These are phyloP conservation scores for Drosophila ohnishii DNA, from an alignment of 1,140 invertebrate species.

Conservation along the genomic window DNA sequence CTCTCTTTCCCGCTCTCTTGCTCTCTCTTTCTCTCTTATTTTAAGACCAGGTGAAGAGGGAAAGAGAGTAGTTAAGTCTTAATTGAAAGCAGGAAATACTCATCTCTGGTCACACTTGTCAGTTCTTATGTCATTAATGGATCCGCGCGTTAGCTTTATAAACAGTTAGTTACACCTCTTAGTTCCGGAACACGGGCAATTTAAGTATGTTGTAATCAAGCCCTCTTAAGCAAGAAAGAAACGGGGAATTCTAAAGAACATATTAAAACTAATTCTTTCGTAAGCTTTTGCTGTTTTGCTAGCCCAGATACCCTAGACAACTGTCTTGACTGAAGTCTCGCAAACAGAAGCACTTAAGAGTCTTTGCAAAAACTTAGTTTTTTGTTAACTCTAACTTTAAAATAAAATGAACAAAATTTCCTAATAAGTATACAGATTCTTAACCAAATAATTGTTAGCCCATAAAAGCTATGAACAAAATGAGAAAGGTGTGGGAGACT, in stretches of 20 bases:
- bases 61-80: not conserved
- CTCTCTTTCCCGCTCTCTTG: slow-evolving; percentile 22
- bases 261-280: slow-evolving; percentile 1
- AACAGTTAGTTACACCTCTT: slow-evolving; percentile 50
- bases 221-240: slow-evolving; percentile 1
- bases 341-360: too few species aligned
- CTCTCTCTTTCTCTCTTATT: not conserved
- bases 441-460: not conserved
- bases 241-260: slow-evolving; percentile 5
- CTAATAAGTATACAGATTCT: not conserved
- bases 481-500: not conserved
- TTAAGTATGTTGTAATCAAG: slow-evolving; percentile 16
- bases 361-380: not conserved
- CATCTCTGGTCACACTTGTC: slow-evolving; percentile 26
- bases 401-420: not conserved
- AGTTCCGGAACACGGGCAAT: slow-evolving; percentile 38
- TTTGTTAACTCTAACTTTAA: too few species aligned
- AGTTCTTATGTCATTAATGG: slow-evolving; percentile 23
- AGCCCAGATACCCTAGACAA: slow-evolving; percentile 1
- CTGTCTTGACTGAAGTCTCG: not conserved
- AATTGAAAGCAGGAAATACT: slow-evolving; percentile 32
- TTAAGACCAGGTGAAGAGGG: slow-evolving; percentile 23
- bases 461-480: not conserved
- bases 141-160: slow-evolving; percentile 10
- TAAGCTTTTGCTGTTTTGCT: slow-evolving; percentile 4